Base-by-base conservation (phyloP, 2,888 invertebrate species). In the Cephalotes varians region DNA sequence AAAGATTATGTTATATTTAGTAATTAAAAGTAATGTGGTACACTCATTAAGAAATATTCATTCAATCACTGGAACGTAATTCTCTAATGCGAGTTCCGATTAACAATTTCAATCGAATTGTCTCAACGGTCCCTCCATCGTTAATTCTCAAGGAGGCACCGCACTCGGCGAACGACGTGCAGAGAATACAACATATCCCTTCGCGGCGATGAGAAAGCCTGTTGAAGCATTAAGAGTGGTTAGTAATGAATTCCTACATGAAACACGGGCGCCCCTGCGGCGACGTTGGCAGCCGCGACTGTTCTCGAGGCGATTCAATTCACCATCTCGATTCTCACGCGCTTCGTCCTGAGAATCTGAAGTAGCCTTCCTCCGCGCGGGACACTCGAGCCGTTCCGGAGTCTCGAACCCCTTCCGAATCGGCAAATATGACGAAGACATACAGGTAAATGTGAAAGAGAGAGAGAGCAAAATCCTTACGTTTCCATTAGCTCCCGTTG, bases 321-420 rank as follows among this genome's bases (percentile, higher is more conserved):
- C 88, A 86, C 40, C 87, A 74, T 74, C 82, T 85, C 83, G 86
- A 90, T 90, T 90, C 90, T 90, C 90, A 90, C 89, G 89, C 79
- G 54, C 49, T 81, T 60, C 77, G 64, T 79, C 81, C 76, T 74
- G 77, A 79, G 87, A 84, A 81, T 51, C 60, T 89, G 73, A 58
- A 89, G 89, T 89, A 85, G 89, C 83, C 72, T 79, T 83, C 85
- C 54, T 79, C 77, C 65, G 84, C 83, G 79, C 71, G 72, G 84
- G 82, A 81, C 84, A 81, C 84, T 87, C 73, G 82, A 58, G 54
- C 44, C 71, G 18, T 72, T 67, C 71, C 44, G 54, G 40, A 82
- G 74, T 12, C 28, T 64, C 62, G 34, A 47, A 77, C 71, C 80
- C 47, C 74, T 81, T 60, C 49, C 49, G 28, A 56, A 54, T 67